Conservation (phyloP, 2,888 invertebrate species). For the Protophormia terraenovae region DNA sequence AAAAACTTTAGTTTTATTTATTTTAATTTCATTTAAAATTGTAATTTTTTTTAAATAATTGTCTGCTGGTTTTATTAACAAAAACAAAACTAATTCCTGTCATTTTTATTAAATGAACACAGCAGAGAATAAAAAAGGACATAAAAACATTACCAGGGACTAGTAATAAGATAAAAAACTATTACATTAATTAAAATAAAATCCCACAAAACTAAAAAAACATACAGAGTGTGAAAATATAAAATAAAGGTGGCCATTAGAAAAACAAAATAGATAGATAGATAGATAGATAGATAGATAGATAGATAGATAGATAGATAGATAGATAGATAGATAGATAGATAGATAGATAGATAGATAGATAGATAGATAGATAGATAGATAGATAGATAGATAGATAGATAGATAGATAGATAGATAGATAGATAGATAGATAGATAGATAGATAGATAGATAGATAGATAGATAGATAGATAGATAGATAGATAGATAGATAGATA, state of each 20-base stretch:
- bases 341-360: too few relatives aligned
- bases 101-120: not conserved
- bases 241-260: conserved; percentile 19
- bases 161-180: conserved; percentile 37
- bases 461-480: too few relatives aligned
- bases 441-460: too few relatives aligned
- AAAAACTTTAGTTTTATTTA: not conserved
- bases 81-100: not conserved
- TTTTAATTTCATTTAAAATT: not conserved
- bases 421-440: too few relatives aligned
- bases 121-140: not conserved
- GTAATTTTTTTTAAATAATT: conserved; percentile 11
- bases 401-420: too few relatives aligned
- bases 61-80: not conserved
- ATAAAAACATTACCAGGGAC: not conserved
- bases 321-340: too few relatives aligned
- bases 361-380: too few relatives aligned
- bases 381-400: too few relatives aligned
- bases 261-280: too few relatives aligned
- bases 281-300: too few relatives aligned
- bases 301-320: too few relatives aligned
- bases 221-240: conserved; percentile 23
- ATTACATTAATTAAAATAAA: conserved; percentile 57
- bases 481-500: too few relatives aligned
- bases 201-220: not conserved